Evolutionary conservation across 2,888 invertebrate species (phyloP).

Genomic region (Limenitis camilla): DNA sequence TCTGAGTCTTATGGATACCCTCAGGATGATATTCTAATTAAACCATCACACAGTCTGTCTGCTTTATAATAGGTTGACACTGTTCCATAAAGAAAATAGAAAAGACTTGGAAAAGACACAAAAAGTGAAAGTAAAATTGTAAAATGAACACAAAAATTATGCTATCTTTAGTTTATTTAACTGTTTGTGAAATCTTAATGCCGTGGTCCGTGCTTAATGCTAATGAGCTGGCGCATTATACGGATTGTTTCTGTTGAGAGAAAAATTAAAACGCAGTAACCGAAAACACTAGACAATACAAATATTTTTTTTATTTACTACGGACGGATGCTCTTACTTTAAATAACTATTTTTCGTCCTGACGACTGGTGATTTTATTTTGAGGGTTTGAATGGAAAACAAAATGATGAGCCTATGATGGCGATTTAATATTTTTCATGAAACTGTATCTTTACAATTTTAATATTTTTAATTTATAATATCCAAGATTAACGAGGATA

Average conservation of each 20-base stretch:
- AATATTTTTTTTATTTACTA: neutral
- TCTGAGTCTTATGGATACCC: too few species aligned
- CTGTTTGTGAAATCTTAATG: conserved; percentile 13
- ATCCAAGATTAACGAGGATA: too few species aligned
- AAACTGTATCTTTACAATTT: too few species aligned
- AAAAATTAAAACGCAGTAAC: conserved; percentile 4
- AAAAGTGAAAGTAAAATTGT: neutral
- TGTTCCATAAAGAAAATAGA: too few species aligned
- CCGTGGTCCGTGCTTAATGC: conserved; percentile 12
- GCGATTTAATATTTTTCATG: too few species aligned
- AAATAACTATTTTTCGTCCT: neutral
- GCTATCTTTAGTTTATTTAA: conserved; percentile 10
- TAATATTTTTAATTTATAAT: too few species aligned
- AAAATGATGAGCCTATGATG: too few species aligned
- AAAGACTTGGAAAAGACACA: neutral
- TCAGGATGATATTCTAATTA: too few species aligned
- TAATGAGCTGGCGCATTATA: conserved; percentile 18
- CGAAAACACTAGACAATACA: conserved; percentile 3
- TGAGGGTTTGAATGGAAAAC: too few species aligned
- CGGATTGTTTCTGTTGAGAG: conserved; percentile 4
- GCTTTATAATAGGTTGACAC: too few species aligned
- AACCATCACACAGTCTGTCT: too few species aligned
- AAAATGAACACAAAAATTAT: neutral
- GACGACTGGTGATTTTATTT: too few species aligned
- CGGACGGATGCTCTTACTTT: neutral